Conservation (phyloP, 2,888 invertebrate species). For the Pocota personata region DNA sequence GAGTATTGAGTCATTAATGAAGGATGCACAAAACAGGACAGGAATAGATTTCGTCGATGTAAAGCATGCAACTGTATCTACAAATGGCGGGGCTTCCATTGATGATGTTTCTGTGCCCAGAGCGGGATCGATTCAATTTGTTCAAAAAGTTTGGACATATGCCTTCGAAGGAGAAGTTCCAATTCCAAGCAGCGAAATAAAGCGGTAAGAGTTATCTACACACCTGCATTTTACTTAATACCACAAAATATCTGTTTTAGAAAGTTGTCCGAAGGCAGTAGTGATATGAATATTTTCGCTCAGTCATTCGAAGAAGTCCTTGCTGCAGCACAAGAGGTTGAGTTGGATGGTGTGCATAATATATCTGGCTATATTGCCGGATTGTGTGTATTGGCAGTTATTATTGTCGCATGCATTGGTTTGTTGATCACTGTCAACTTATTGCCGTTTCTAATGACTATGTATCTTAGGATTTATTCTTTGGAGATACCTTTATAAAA, state of each 20-base stretch:
- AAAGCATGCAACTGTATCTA: constrained; percentile 59
- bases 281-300: not conserved
- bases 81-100: no score
- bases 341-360: not conserved
- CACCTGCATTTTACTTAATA: not conserved
- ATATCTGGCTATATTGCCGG: constrained; percentile 64
- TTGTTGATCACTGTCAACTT: not conserved
- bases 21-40: constrained; percentile 41
- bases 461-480: constrained; percentile 18
- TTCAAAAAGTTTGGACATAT: constrained; percentile 76
- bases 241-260: not conserved
- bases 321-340: not conserved
- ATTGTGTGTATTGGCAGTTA: constrained; percentile 57
- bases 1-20: constrained; percentile 54
- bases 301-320: constrained; percentile 16
- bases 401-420: constrained; percentile 67
- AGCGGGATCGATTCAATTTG: not conserved
- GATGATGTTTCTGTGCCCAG: no score
- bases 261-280: not conserved
- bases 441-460: not conserved
- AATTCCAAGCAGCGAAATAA: constrained; percentile 65
- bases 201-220: constrained; percentile 59
- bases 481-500: not conserved
- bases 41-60: constrained; percentile 54
- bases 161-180: constrained; percentile 66